Evolutionary conservation across 2,888 invertebrate genomes (phyloP), one percentile per base, ranked within the genome.

Genomic region (Andrena praecox): DNA sequence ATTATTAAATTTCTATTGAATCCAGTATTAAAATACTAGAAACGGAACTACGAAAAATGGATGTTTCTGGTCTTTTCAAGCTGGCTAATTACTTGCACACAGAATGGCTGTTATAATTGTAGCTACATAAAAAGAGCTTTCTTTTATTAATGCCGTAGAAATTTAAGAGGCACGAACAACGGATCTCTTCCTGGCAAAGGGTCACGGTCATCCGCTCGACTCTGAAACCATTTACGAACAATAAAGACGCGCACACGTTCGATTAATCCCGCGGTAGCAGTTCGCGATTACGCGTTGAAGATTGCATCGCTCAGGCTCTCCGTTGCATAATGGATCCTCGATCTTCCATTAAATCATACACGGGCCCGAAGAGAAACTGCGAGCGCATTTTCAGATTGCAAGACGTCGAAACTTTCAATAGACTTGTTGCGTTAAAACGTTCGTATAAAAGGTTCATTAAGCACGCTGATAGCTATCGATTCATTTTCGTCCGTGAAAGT

Each of bases 261-360:
- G 80, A 64, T 79, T 59, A 79, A 59, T 69, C 69, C 68, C n/a
- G 68, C 64, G 48, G 76, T 77, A 77, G 73, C 84, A 79, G 77
- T 87, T 75, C 54, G 27, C 50, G 82, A 81, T 82, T 81, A 82
- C 82, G 75, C 56, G 75, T 71, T 56, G 70, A 75, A 82, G 82
- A 82, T 82, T 70, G 70, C 70, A 82, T 82, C 82, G 69, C n/a
- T 7, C 29, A 60, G 59, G 60, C 70, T 80, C 7, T 48, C 60
- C 20, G 70, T 82, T 82, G 82, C 82, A 71, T 81, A 82, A 82
- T 67, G 62, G 66, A 56, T 63, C 35, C 66, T 20, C 16, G 80
- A 71, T 81, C 82, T 66, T 81, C 82, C 81, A 82, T 82, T 81
- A 82, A 82, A 81, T 81, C 75, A 42, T 75, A 71, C 54, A 33